Conservation (phyloP, 2,888 invertebrate genomes). For the Himalopsyche kuldschensis region DNA sequence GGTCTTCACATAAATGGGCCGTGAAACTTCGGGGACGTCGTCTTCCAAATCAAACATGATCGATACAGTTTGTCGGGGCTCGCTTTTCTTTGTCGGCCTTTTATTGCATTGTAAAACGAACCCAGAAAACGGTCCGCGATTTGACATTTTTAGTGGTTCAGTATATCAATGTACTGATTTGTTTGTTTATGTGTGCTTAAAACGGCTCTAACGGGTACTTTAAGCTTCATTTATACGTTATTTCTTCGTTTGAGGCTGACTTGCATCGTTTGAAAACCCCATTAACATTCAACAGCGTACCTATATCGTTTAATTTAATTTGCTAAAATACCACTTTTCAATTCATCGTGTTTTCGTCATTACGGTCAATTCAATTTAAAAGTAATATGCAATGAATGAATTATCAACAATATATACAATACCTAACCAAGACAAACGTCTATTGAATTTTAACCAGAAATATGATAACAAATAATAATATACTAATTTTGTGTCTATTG, state of each 20-base stretch:
- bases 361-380: neutral
- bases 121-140: constrained; percentile 9
- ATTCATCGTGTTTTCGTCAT: neutral
- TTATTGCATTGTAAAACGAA: constrained; percentile 19
- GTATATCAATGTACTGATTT: constrained; percentile 18
- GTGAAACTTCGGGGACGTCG: constrained; percentile 15
- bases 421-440: too few relatives aligned
- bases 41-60: constrained; percentile 27
- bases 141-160: constrained; percentile 15
- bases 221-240: neutral
- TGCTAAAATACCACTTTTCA: neutral
- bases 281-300: neutral
- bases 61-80: constrained; percentile 10
- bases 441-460: too few relatives aligned
- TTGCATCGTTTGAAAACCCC: neutral
- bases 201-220: neutral
- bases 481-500: too few relatives aligned
- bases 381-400: too few relatives aligned
- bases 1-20: constrained; percentile 29
- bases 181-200: neutral
- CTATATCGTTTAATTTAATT: neutral
- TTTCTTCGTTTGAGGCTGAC: neutral
- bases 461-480: too few relatives aligned
- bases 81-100: constrained; percentile 12
- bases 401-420: too few relatives aligned